These are phyloP conservation scores for Ophion costatus DNA, from an alignment of 2,888 invertebrate species.

Conservation along the genomic window DNA sequence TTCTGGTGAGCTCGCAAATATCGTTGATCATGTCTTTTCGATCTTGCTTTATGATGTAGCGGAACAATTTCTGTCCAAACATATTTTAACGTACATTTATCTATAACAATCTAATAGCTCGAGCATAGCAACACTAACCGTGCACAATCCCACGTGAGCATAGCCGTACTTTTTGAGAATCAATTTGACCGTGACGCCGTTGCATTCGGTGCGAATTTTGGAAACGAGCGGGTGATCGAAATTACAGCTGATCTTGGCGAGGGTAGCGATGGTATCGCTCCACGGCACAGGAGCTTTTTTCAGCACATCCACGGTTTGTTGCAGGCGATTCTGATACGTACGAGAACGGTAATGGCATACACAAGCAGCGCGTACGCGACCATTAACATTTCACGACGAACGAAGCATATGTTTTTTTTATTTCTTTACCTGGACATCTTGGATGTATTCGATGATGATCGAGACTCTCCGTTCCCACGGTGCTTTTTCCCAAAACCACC, in stretches of 20 bases:
- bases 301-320: conserved; percentile 78
- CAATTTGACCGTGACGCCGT: conserved; percentile 82
- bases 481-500: conserved; percentile 80
- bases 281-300: conserved; percentile 82
- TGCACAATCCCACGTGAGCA: conserved; percentile 77
- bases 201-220: conserved; percentile 80
- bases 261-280: conserved; percentile 77
- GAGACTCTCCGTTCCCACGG: conserved; percentile 80
- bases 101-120: too few relatives aligned
- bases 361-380: too few relatives aligned
- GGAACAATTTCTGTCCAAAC: conserved; percentile 74
- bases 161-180: conserved; percentile 84
- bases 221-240: conserved; percentile 80
- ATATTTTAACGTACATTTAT: not conserved
- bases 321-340: conserved; percentile 75
- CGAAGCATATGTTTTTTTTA: not conserved
- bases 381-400: not conserved
- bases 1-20: conserved; percentile 77
- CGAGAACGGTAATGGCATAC: too few relatives aligned
- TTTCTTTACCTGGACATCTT: conserved; percentile 74
- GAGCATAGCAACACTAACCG: conserved; percentile 74
- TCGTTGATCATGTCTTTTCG: conserved; percentile 80
- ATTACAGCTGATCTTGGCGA: conserved; percentile 76
- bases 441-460: conserved; percentile 76
- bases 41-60: conserved; percentile 79